A percentile compares a stretch with the other conserved stretches of the same genome.
Conservation (phyloP, 2,888 invertebrate genomes). For the Fragum whitleyi region DNA sequence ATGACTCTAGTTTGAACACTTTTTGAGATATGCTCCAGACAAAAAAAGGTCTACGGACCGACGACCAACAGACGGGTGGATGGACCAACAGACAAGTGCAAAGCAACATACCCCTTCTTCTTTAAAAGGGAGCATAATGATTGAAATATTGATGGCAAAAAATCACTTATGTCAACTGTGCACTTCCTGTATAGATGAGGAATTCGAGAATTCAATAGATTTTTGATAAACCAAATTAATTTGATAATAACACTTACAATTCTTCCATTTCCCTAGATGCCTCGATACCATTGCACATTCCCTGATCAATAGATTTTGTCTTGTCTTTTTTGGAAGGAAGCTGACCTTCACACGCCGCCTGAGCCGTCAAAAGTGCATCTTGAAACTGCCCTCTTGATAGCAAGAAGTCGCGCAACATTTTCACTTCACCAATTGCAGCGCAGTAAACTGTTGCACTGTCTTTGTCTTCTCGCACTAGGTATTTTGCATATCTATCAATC, state of each 20-base stretch:
- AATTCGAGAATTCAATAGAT: too few relatives aligned
- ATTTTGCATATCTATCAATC: slow-evolving; percentile 78
- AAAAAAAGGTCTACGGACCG: too few relatives aligned
- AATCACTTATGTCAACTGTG: too few relatives aligned
- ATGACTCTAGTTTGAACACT: too few relatives aligned
- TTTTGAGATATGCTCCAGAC: too few relatives aligned
- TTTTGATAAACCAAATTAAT: too few relatives aligned
- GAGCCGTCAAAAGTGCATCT: slow-evolving; percentile 81
- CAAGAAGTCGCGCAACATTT: slow-evolving; percentile 76
- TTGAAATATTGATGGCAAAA: too few relatives aligned
- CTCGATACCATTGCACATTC: slow-evolving; percentile 11
- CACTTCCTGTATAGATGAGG: too few relatives aligned
- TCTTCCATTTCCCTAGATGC: neutral
- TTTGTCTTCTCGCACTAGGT: slow-evolving; percentile 79
- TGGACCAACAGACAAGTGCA: too few relatives aligned
- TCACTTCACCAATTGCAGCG: slow-evolving; percentile 81
- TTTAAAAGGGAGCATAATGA: too few relatives aligned
- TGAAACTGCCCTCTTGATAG: slow-evolving; percentile 76
- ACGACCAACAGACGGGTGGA: too few relatives aligned
- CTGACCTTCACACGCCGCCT: slow-evolving; percentile 78
- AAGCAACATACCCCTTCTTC: too few relatives aligned
- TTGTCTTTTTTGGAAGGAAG: slow-evolving; percentile 3
- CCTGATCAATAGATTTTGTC: slow-evolving; percentile 16
- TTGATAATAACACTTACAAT: neutral
- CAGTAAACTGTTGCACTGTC: slow-evolving; percentile 81